Evolutionary conservation across 2,888 invertebrate genomes (phyloP).

Genomic region (Disparrhopalites patrizii): DNA sequence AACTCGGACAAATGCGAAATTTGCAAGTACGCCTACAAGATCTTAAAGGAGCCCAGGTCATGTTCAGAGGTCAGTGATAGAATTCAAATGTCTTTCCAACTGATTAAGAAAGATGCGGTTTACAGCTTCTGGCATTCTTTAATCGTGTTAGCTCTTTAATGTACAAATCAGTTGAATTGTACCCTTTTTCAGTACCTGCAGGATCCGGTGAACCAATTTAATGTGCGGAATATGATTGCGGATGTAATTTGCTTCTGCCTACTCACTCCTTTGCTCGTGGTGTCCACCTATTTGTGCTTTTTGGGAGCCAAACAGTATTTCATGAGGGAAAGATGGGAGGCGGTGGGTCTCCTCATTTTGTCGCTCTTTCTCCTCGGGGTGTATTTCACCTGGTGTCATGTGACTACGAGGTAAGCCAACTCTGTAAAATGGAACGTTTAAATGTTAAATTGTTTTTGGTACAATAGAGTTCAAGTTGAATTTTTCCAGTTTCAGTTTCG

Average conservation of each 20-base stretch:
- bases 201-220: constrained; percentile 50
- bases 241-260: constrained; percentile 53
- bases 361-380: constrained; percentile 45
- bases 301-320: constrained; percentile 50
- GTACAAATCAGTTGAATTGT: not conserved
- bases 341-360: constrained; percentile 46
- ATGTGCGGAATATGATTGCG: constrained; percentile 52
- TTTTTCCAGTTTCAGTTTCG: no score
- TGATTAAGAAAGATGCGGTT: not conserved
- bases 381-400: constrained; percentile 48
- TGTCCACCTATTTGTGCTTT: constrained; percentile 52
- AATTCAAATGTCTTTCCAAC: not conserved
- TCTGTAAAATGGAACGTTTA: no score
- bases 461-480: no score
- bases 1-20: constrained; percentile 54
- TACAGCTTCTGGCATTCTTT: not conserved
- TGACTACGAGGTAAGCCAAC: constrained; percentile 42
- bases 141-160: not conserved
- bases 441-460: no score
- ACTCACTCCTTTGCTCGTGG: constrained; percentile 52
- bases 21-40: constrained; percentile 53
- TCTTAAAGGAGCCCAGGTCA: constrained; percentile 51
- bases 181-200: constrained; percentile 50
- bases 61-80: constrained; percentile 50
- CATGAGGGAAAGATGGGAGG: constrained; percentile 46